Base-by-base conservation (phyloP, 2,888 invertebrate genomes). In the Seira ritae region DNA sequence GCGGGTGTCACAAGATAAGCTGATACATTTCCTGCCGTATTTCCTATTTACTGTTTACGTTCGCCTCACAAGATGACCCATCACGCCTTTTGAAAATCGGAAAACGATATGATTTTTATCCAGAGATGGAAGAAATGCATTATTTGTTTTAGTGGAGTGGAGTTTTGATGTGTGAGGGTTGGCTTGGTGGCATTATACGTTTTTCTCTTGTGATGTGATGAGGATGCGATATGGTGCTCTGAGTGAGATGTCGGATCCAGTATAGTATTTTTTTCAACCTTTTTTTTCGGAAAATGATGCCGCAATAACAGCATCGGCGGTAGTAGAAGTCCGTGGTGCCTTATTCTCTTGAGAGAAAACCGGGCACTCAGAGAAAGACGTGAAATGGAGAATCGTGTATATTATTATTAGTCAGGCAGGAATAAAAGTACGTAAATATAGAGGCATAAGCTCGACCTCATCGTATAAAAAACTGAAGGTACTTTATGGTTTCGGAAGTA, bases 331-430 rank as follows among this genome's bases (percentile, higher is more conserved):
- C 80, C 74, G 70, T 80, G 80, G 80, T 80, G 80, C 69, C 70
- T 62, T 80, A 80, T 80, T 80, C 80, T 80, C 80, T 74, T n/a
- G 80, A 75, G 80, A 70, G 70, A 70, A 74, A 80, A 66, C 74
- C 80, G 80, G 80, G 80, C 80, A 80, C 80, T 80, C 80, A 70
- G 80, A 67, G 62, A 77, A 50, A 62, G 76, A 80, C 46, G 74
- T 69, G 80, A 80, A 80, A 80, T 70, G 74, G 80, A 80, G 80
- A 80, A 74, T 75, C 80, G 69, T 80, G 80, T 80, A 50, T 50
- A 73, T 80, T 80, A 80, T 50, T 50, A 50, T 50, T 50, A 50
- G 50, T 50, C 15, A 50, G 12, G 50, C 50, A 50, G 50, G 50
- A 50, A 15, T 50, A 50, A 50, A 31, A 15, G 6, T 50, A 2